Base-by-base conservation (phyloP, 2,113 vertebrate species). In the Malaclemys terrapin region DNA sequence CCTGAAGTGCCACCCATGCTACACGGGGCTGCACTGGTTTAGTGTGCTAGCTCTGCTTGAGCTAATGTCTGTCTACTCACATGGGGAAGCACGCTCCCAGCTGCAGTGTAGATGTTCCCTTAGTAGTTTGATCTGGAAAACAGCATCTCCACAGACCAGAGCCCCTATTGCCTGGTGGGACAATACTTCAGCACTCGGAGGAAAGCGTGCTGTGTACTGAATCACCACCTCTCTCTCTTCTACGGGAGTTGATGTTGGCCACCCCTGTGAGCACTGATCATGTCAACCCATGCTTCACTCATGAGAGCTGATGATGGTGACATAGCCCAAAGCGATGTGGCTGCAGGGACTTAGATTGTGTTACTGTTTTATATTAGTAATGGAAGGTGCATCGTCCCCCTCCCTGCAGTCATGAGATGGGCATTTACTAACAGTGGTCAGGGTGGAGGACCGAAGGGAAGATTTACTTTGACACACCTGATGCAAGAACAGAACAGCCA, bases 401-500 rank as follows among this genome's bases (percentile, higher is more conserved):
- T 20, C 29, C 1, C 78, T 57, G 19, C 19, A 10, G 12, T 4
- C 7, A 3, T 80, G 38, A 85, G 72, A 20, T 27, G 50, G 27
- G 47, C 89, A 10, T 88, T 81, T 88, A 27, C 59, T 59, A 0
- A 5, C 1, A 1, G 35, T 20, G 27, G 38, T 25, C 82, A 0
- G 2, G 6, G 19, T 16, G 47, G 10, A 27, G 80, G 78, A 87
- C 20, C 16, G 47, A 42, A 83, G 81, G 6, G 11, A 72, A 72
- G n/a, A 38, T 38, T 72, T 72, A 72, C n/a, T 72, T 72, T 22
- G 65, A 31, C 10, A 5, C 5, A 13, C 12, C 24, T 78, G 79
- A 24, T 57, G 12, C 1, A n/a, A 83, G 91, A 78, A 42, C 42
- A 27, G 42, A n/a, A n/a, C n/a, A 25, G 35, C 16, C 82, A 84